Evolutionary conservation across 2,113 vertebrate genomes (phyloP).

Genomic region (Paralichthys olivaceus): DNA sequence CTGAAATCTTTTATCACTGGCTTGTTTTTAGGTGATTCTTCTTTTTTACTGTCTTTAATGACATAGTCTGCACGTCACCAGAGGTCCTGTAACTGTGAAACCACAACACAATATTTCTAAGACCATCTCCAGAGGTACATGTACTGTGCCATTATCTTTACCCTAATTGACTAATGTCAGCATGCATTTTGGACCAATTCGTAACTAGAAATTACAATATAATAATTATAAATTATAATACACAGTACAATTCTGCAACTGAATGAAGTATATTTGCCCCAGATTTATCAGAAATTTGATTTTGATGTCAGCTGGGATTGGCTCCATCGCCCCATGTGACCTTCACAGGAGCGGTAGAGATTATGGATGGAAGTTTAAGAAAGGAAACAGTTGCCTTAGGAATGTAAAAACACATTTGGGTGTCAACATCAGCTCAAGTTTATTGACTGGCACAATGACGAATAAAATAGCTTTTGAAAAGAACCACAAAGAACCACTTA

Average conservation of each 20-base stretch:
- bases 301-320: too few relatives aligned
- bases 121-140: background rate
- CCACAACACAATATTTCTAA: background rate
- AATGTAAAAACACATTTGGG: background rate
- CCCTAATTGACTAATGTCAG: too few relatives aligned
- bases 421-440: background rate
- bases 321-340: too few relatives aligned
- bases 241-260: too few relatives aligned
- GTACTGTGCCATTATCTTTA: background rate
- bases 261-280: too few relatives aligned
- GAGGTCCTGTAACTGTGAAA: background rate
- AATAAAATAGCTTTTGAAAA: background rate
- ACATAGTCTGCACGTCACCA: background rate
- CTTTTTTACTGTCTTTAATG: background rate
- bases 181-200: too few relatives aligned
- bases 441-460: background rate
- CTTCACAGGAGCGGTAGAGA: too few relatives aligned
- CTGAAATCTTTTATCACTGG: conserved; percentile 91
- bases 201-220: too few relatives aligned
- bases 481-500: too few relatives aligned
- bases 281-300: too few relatives aligned
- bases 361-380: background rate
- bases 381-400: background rate
- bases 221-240: too few relatives aligned
- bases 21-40: conserved; percentile 89